These are phyloP conservation scores for Zonitis immaculata DNA, from an alignment of 2,888 invertebrate species.

Conservation along the genomic window DNA sequence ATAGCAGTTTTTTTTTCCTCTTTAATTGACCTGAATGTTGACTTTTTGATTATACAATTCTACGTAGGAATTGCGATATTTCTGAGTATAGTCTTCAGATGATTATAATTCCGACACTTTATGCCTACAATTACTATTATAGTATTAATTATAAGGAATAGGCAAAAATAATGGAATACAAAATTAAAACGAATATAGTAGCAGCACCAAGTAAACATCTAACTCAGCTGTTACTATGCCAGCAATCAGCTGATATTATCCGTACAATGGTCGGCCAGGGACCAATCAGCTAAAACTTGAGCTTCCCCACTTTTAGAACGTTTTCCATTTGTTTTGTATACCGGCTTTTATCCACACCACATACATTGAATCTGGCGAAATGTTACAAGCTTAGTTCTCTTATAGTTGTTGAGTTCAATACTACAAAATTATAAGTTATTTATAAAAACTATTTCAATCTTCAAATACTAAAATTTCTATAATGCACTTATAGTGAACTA, in stretches of 20 bases:
- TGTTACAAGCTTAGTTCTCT: slow-evolving; percentile 14
- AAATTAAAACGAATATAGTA: too few relatives aligned
- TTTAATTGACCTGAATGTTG: neutral
- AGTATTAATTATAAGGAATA: too few relatives aligned
- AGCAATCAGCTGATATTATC: slow-evolving; percentile 32
- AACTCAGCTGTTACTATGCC: slow-evolving; percentile 23
- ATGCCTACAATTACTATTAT: too few relatives aligned
- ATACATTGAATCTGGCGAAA: slow-evolving; percentile 16
- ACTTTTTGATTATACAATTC: too few relatives aligned
- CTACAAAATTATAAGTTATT: too few relatives aligned
- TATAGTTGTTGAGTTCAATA: neutral
- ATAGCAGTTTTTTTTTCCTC: neutral
- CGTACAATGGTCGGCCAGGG: slow-evolving; percentile 25
- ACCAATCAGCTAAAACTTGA: slow-evolving; percentile 27
- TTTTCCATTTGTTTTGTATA: slow-evolving; percentile 5
- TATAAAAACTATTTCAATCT: too few relatives aligned
- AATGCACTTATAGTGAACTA: too few relatives aligned
- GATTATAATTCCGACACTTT: too few relatives aligned
- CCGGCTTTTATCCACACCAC: slow-evolving; percentile 19
- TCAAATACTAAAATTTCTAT: too few relatives aligned
- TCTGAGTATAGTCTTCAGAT: too few relatives aligned
- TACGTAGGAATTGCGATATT: too few relatives aligned
- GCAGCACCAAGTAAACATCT: slow-evolving; percentile 2
- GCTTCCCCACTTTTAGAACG: slow-evolving; percentile 12
- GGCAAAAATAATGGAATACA: too few relatives aligned